Evolutionary conservation across 2,888 invertebrate species (phyloP).

Genomic region (Microctonus hyperodae): DNA sequence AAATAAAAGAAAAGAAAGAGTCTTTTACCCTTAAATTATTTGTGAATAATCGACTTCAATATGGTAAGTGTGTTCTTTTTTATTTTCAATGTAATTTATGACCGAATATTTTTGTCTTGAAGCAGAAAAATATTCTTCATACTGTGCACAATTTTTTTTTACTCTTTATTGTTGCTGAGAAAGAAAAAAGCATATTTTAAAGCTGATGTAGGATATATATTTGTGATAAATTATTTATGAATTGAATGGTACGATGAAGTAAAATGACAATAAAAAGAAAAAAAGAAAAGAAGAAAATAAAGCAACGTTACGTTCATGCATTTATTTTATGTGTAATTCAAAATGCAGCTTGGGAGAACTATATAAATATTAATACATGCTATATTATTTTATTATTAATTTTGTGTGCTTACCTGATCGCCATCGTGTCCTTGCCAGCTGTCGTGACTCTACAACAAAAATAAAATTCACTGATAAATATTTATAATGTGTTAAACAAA

Average conservation of each 20-base stretch:
- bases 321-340: not conserved
- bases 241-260: not conserved
- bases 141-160: not conserved
- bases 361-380: not conserved
- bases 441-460: constrained; percentile 68
- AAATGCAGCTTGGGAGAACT: not conserved
- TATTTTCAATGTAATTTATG: not conserved
- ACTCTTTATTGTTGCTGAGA: not conserved
- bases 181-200: not conserved
- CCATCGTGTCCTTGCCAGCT: constrained; percentile 71
- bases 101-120: not conserved
- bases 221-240: not conserved
- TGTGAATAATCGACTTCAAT: constrained; percentile 28
- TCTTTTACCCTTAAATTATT: constrained; percentile 22
- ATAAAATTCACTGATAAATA: constrained; percentile 41
- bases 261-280: not conserved
- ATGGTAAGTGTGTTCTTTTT: not conserved
- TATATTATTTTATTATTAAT: not conserved
- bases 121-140: not conserved
- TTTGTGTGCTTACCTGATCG: constrained; percentile 65
- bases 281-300: not conserved
- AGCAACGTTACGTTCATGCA: not conserved
- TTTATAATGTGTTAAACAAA: too few relatives aligned
- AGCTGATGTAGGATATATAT: not conserved
- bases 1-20: not conserved